Evolutionary conservation across 2,888 invertebrate genomes (phyloP), one percentile per base, ranked within the genome.

Genomic region (Seladonia tumulorum): DNA sequence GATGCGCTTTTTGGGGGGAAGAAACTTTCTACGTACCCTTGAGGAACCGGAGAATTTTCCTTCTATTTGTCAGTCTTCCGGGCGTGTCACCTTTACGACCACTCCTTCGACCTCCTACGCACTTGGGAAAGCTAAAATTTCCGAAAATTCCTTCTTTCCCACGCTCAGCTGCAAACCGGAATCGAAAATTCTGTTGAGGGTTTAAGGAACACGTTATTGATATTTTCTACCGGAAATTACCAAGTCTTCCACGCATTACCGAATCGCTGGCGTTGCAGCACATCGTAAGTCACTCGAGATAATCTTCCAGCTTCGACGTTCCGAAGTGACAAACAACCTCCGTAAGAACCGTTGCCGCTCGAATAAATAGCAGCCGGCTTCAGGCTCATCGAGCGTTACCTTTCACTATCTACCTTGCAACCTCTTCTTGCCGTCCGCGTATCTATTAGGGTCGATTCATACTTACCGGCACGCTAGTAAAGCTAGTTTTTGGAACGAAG

Each of bases 391-490:
- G 60, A 35, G 29, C 66, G 35, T 35, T 35, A 35, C 35, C 66
- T 66, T 66, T 66, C 66, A 66, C 66, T 66, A 66, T 66, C 66
- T 66, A 66, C 66, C 66, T 66, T 35, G 68, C 68, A 39, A 22
- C 68, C 18, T 8, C 39, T 39, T 68, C 39, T 68, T 68, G 68
- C 68, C 12, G 68, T 68, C 8, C 68, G 39, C 18, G 35, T 68
- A 68, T 68, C 39, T 68, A 66, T 35, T 29, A n/a, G n/a, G n/a
- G n/a, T n/a, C n/a, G n/a, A n/a, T n/a, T n/a, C n/a, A n/a, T n/a
- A n/a, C n/a, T n/a, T n/a, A n/a, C n/a, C n/a, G n/a, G n/a, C n/a
- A n/a, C n/a, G n/a, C n/a, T n/a, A n/a, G n/a, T n/a, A n/a, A n/a
- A n/a, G n/a, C n/a, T n/a, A n/a, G n/a, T n/a, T n/a, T n/a, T n/a